Base-by-base conservation (phyloP, 2,888 invertebrate genomes). In the Nymphalis urticae region DNA sequence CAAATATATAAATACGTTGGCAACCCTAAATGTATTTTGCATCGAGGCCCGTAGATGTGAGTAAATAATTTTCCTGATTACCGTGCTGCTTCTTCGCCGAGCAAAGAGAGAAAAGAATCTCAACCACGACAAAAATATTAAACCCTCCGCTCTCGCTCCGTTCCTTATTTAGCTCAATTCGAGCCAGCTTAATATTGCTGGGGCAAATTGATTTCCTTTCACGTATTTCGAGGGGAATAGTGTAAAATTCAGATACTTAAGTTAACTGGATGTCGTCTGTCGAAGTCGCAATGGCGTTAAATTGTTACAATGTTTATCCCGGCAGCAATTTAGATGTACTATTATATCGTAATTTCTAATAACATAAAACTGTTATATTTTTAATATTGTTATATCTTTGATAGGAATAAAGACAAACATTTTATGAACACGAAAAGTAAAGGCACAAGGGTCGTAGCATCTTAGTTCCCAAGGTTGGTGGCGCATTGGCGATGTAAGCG, bases 41-140 rank as follows among this genome's bases (percentile, higher is more conserved):
- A 80, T 79, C 85, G 80, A 83, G 82, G 75, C 80, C 79, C 80
- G 85, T 82, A 90, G 89, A 90, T 90, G 88, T 90, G 88, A 87
- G 92, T 92, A 92, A 92, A 92, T 91, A 92, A 91, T 91, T 91
- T 90, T 84, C 87, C 85, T 92, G 91, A 91, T 92, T 92, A 90
- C 90, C 88, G 89, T 83, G 84, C 85, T 79, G 76, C 80, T 78
- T 78, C 89, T 86, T 86, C 87, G 83, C 80, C 82, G 80, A 76
- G 80, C 81, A 79, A 79, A 78, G 81, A 78, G 77, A 71, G 74
- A 61, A 42, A 42, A 13, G 13, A 81, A 82, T 81, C 79, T 76
- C 82, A 79, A 82, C 82, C 82, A 79, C 84, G 79, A 80, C 84
- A 85, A 88, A 90, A 90, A 89, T 90, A 90, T 90, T 88, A 89